Conservation (phyloP, 2,797 vertebrate genomes). For the Gastrophryne carolinensis region DNA sequence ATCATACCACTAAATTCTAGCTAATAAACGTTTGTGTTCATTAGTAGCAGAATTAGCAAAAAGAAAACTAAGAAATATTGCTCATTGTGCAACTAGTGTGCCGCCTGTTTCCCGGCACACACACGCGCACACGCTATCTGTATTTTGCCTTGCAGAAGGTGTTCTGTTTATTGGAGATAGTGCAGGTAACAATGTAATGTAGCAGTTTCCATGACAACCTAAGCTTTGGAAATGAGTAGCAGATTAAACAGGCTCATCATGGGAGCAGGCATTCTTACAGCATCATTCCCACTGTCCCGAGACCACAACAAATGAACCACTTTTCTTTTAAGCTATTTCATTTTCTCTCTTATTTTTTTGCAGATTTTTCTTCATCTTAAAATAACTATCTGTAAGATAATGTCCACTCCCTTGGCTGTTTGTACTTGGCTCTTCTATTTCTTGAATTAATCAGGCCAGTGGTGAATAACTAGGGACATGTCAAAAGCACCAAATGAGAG, state of each 20-base stretch:
- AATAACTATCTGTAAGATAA: constrained; percentile 51
- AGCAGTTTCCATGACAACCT: constrained; percentile 70
- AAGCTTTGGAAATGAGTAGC: constrained; percentile 62
- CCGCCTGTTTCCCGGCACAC: constrained; percentile 21
- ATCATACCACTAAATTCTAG: constrained; percentile 2
- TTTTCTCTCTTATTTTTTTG: background rate
- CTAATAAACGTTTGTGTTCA: constrained; percentile 50
- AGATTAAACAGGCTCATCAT: constrained; percentile 65
- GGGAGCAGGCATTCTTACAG: constrained; percentile 61
- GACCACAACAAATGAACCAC: constrained; percentile 47
- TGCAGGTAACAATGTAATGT: constrained; percentile 61
- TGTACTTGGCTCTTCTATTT: constrained; percentile 30
- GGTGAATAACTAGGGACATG: constrained; percentile 46
- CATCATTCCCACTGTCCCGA: constrained; percentile 48
- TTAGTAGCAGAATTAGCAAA: constrained; percentile 49
- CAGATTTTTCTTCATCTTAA: background rate
- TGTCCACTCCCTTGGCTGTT: constrained; percentile 42
- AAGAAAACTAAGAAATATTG: constrained; percentile 51
- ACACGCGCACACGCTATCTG: constrained; percentile 27
- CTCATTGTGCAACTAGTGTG: constrained; percentile 29
- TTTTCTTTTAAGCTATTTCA: constrained; percentile 35
- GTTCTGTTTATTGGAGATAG: constrained; percentile 58
- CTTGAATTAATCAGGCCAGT: constrained; percentile 42
- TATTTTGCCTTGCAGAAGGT: constrained; percentile 60
- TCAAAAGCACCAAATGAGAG: constrained; percentile 2